Evolutionary conservation across 2,113 vertebrate species (phyloP), one percentile per base, ranked within the genome.

Genomic region (Campylomormyrus tamandua): DNA sequence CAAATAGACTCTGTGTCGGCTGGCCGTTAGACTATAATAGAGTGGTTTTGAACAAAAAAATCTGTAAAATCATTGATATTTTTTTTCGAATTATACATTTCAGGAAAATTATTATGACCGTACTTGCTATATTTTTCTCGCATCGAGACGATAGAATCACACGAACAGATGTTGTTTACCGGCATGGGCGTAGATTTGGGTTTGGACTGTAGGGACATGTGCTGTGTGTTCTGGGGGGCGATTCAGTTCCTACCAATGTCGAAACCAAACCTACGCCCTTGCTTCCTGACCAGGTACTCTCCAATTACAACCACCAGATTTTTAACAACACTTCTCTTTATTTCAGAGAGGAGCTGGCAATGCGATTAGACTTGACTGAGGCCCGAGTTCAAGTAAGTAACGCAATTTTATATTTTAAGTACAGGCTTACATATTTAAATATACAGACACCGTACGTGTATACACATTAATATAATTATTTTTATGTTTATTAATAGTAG

Each of bases 351-450:
- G 98, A 99, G 94, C 96, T 99, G 92, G 98, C 98, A 27, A 99
- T 99, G 98, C 97, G 98, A 89, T 96, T 99, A 95, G 98, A 99
- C 94, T 96, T 99, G 91, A 99, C 98, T 80, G 98, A 98, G 95
- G 98, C 98, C 93, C 96, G 98, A 90, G 98, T 99, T 70, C 98
- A 99, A 96, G 98, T 99, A 96, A 98, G 97, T 96, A 92, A 46
- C 15, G 27, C 49, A 35, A 17, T 27, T 27, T 50, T 56, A 52
- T 35, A 52, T 56, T 21, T 87, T 31, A 52, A 87, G 27, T 53
- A 53, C 17, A 35, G 17, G 17, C 35, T 11, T 56, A 56, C 13
- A 87, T 52, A 24, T 62, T 62, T 49, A 19, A 85, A 13, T 27
- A 31, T 35, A 70, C 62, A 31, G 9, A 31, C 62, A 70, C 1